These are phyloP conservation scores for Argopecten irradians DNA, from an alignment of 1,140 invertebrate genomes.

Conservation along the genomic window DNA sequence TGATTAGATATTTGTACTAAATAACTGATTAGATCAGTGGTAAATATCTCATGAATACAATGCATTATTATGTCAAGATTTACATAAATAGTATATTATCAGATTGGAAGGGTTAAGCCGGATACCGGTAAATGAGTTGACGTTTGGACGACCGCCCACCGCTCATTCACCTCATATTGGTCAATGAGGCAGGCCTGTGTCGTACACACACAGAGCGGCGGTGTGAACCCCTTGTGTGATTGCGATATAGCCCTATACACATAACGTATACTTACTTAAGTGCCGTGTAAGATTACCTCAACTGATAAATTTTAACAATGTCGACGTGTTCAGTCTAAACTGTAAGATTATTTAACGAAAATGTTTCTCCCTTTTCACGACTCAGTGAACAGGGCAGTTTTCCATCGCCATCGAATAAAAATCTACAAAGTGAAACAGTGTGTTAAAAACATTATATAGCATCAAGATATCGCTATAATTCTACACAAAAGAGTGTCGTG, in stretches of 20 bases:
- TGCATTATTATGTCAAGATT: neutral
- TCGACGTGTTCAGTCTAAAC: neutral
- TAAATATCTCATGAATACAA: neutral
- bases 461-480: neutral
- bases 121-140: neutral
- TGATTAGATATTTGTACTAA: neutral
- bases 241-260: neutral
- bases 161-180: neutral
- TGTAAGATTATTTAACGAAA: neutral
- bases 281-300: neutral
- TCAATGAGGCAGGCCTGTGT: neutral
- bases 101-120: neutral
- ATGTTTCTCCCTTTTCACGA: neutral
- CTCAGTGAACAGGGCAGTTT: neutral
- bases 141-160: neutral
- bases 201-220: neutral
- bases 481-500: neutral
- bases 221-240: neutral
- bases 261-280: neutral
- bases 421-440: neutral
- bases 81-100: neutral
- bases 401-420: neutral
- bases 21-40: neutral
- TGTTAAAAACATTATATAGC: neutral
- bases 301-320: constrained; percentile 15